Percentiles rank a stretch among this genome's conserved stretches.
phyloP scores from a whole-genome alignment of 2,888 invertebrate species.

The Abscondita cerata region DNA sequence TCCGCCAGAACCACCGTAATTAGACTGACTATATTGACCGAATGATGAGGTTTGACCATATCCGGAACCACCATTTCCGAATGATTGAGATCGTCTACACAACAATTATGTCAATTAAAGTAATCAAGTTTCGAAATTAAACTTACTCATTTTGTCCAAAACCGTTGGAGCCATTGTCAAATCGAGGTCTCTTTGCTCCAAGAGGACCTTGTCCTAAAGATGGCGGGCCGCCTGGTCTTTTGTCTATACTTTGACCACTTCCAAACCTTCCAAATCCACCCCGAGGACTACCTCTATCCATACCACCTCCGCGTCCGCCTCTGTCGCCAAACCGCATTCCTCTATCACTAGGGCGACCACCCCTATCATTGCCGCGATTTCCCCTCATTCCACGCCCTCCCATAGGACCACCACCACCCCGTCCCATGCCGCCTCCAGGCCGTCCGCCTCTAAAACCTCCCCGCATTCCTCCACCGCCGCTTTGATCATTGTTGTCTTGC shows the following conservation, averaged over 20 bases:
- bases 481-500: background rate
- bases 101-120: constrained; percentile 15
- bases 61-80: constrained; percentile 29
- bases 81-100: constrained; percentile 31
- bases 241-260: constrained; percentile 17
- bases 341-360: constrained; percentile 43
- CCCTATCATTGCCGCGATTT: constrained; percentile 35
- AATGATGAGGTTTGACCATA: constrained; percentile 23
- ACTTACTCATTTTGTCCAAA: constrained; percentile 45
- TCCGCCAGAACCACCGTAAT: constrained; percentile 4
- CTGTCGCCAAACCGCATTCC: constrained; percentile 15
- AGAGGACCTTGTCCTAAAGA: constrained; percentile 24
- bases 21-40: constrained; percentile 19
- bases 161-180: constrained; percentile 50
- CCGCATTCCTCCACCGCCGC: constrained; percentile 21
- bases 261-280: constrained; percentile 23
- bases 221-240: constrained; percentile 20
- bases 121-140: constrained; percentile 1
- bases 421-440: constrained; percentile 41
- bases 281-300: constrained; percentile 25
- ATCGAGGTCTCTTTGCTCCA: constrained; percentile 47
- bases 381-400: constrained; percentile 32
- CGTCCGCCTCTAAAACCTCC: constrained; percentile 21
- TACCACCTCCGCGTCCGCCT: constrained; percentile 24
- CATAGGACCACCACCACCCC: constrained; percentile 45